These are phyloP conservation scores for Melanotaenia duboulayi DNA, from an alignment of 2,113 vertebrate genomes.

Conservation along the genomic window DNA sequence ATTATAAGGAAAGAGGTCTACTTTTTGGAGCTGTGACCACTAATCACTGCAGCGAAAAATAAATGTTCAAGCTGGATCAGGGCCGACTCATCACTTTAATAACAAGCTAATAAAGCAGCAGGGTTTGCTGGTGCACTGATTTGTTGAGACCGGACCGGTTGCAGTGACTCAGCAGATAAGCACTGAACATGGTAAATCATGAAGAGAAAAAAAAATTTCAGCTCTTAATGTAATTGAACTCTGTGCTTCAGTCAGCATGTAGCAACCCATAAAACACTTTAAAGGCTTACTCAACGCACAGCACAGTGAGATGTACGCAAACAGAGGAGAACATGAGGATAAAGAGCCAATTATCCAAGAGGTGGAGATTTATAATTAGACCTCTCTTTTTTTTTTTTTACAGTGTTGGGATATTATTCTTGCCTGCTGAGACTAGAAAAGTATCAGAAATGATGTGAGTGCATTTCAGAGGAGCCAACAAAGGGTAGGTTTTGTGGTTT, in stretches of 20 bases:
- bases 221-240: slow-evolving; percentile 40
- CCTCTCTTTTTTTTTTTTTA: slow-evolving; percentile 45
- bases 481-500: slow-evolving; percentile 39
- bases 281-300: slow-evolving; percentile 62
- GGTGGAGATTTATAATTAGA: slow-evolving; percentile 46
- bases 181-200: slow-evolving; percentile 23
- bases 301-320: slow-evolving; percentile 14
- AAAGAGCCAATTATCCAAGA: slow-evolving; percentile 66
- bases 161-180: slow-evolving; percentile 57
- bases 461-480: slow-evolving; percentile 20
- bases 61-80: neutral
- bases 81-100: slow-evolving; percentile 27
- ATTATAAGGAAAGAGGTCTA: slow-evolving; percentile 22
- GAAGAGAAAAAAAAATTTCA: slow-evolving; percentile 6
- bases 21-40: slow-evolving; percentile 7
- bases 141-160: slow-evolving; percentile 35
- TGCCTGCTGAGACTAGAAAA: slow-evolving; percentile 28
- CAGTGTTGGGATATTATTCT: slow-evolving; percentile 36
- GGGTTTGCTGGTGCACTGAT: neutral
- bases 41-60: slow-evolving; percentile 3
- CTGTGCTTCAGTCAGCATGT: slow-evolving; percentile 66
- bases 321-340: slow-evolving; percentile 57
- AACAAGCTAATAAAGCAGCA: slow-evolving; percentile 14
- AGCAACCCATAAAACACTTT: slow-evolving; percentile 62
- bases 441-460: slow-evolving; percentile 25